Evolutionary conservation across 1,140 invertebrate species (phyloP).

Genomic region (Phenacoccus solenopsis): DNA sequence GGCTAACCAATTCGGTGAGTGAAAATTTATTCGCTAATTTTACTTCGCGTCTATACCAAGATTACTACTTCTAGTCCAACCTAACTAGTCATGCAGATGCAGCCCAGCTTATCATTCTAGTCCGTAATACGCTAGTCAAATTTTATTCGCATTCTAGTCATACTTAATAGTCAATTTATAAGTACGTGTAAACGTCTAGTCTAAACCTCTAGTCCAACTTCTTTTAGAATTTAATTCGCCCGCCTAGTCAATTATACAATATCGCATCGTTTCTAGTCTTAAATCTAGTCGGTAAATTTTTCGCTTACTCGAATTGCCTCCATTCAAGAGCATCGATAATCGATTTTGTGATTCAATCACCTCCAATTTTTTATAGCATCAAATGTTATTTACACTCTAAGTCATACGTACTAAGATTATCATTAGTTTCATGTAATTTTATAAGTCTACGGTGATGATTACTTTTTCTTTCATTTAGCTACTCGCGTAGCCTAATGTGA

Average conservation of each 20-base stretch:
- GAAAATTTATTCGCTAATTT: not conserved
- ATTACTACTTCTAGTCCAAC: not conserved
- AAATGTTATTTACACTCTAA: not conserved
- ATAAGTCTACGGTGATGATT: too few species aligned
- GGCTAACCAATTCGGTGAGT: slow-evolving; percentile 6
- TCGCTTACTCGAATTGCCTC: not conserved
- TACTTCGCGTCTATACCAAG: slow-evolving; percentile 6
- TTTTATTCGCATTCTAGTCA: not conserved
- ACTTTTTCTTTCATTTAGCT: too few species aligned
- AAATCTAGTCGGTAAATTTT: not conserved
- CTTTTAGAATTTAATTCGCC: not conserved
- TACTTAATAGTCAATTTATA: not conserved
- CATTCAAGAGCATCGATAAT: too few species aligned
- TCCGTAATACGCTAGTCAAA: too few species aligned
- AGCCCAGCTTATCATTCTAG: not conserved
- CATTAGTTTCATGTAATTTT: not conserved
- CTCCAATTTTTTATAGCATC: not conserved
- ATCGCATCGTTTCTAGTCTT: not conserved
- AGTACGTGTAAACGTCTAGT: not conserved
- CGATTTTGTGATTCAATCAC: not conserved
- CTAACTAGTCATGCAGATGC: too few species aligned
- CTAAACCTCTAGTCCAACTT: not conserved
- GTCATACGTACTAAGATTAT: not conserved
- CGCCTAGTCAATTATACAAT: not conserved
- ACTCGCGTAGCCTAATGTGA: too few species aligned